phyloP scores from a whole-genome alignment of 2,888 invertebrate species.

The Drosophila putrida region DNA sequence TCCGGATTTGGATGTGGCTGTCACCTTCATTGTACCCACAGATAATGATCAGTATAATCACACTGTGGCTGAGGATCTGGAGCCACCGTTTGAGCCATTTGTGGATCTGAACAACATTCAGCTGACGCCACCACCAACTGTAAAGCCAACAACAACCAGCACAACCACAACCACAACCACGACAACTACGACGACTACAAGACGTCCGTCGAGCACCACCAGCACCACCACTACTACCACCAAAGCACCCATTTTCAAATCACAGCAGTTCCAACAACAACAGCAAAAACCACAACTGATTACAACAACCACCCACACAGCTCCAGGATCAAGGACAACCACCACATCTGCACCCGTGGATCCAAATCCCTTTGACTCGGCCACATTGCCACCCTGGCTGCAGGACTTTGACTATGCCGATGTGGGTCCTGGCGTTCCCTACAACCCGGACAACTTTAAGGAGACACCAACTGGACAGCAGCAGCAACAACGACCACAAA shows the following conservation, averaged over 20 bases:
- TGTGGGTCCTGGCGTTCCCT: conserved; percentile 84
- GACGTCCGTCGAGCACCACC: conserved; percentile 52
- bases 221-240: conserved; percentile 45
- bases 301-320: conserved; percentile 54
- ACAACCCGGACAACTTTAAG: conserved; percentile 63
- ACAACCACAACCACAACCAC: conserved; percentile 43
- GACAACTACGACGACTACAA: conserved; percentile 58
- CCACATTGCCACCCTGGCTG: conserved; percentile 83
- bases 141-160: conserved; percentile 28
- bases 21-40: conserved; percentile 79
- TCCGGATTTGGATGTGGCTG: conserved; percentile 83
- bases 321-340: conserved; percentile 47
- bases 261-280: conserved; percentile 39
- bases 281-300: conserved; percentile 50
- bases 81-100: conserved; percentile 83
- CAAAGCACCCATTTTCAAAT: conserved; percentile 40
- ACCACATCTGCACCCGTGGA: conserved; percentile 56
- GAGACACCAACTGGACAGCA: conserved; percentile 17
- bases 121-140: conserved; percentile 66
- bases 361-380: conserved; percentile 75
- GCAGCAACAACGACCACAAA: not conserved
- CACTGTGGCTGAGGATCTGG: conserved; percentile 73
- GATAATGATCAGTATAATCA: conserved; percentile 83
- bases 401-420: conserved; percentile 83
- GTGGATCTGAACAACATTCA: conserved; percentile 75